Base-by-base conservation (phyloP, 2,113 vertebrate species). In the Corydoras maculifer region DNA sequence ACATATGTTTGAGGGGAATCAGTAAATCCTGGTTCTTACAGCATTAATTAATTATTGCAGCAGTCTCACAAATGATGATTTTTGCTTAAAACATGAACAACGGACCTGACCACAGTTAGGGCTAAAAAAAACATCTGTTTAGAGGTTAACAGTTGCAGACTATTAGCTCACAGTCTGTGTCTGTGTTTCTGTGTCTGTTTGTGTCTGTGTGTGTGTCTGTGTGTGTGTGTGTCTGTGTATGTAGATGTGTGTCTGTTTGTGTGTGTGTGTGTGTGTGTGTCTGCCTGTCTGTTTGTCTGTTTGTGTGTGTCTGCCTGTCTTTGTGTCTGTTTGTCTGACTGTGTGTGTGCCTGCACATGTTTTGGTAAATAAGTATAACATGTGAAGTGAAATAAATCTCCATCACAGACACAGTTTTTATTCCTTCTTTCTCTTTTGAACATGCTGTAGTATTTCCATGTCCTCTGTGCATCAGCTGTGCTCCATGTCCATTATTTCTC, bases 401-500 rank as follows among this genome's bases (percentile, higher is more conserved):
- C 35, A 43, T 43, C 35, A 43, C 35, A 43, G 4, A 43, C 35
- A 43, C 35, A 43, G 7, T 43, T 43, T 43, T 43, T 43, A 43
- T 43, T 43, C 35, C 35, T 43, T 4, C 35, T 43, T 4, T 43
- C 35, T 43, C 35, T 43, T 43, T 43, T 5, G 35, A 43, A 43
- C 35, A 43, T 43, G 7, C 35, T 5, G 35, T 43, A 43, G 35
- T 43, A 43, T 31, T 61, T 14, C 2, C 25, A 30, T 10, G 9
- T 5, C 25, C 10, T 10, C 15, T 3, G 1, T 60, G 15, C 35
- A 3, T 59, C 9, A 29, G 25, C 9, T 30, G 18, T 25, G 10
- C 25, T 59, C 18, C 18, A 25, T 25, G 18, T 25, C 18, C 15
- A 25, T 8, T 50, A 67, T 80, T 74, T 68, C 77, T 80, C 76